These are phyloP conservation scores for Balaenoptera acutorostrata DNA, from an alignment of 2,113 vertebrate species.

Conservation along the genomic window DNA sequence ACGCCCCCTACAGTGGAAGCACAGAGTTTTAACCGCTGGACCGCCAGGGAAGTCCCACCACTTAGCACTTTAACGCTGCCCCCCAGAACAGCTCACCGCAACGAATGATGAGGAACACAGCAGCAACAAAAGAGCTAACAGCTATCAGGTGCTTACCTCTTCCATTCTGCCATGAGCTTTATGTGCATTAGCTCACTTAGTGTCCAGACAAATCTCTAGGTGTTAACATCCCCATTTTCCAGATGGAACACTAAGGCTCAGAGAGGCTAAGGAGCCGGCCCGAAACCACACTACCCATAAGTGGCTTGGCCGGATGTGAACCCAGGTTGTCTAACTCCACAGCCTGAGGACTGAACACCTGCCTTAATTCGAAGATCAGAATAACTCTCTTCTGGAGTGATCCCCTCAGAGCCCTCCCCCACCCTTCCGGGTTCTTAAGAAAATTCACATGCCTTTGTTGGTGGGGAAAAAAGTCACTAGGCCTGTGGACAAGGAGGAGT, in stretches of 20 bases:
- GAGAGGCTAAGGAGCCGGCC: neutral
- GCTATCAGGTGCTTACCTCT: accelerated
- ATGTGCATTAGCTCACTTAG: neutral
- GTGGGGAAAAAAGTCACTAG: neutral
- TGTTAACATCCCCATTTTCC: neutral
- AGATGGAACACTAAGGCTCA: neutral
- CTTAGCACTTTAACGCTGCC: neutral
- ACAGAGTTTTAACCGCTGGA: too few relatives aligned
- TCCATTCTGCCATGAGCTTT: neutral
- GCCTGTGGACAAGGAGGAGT: conserved; percentile 14
- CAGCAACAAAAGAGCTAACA: neutral
- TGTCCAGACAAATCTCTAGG: neutral
- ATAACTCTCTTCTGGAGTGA: neutral
- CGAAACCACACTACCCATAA: neutral
- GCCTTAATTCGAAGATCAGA: neutral
- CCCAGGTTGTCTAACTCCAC: neutral
- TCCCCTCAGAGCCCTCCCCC: neutral
- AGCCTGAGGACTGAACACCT: neutral
- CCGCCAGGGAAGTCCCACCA: neutral
- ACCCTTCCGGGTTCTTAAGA: neutral
- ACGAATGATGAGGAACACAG: accelerated
- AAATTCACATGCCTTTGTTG: neutral
- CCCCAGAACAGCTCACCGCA: neutral
- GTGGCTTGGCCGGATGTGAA: neutral
- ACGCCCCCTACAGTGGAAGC: too few relatives aligned